A percentile compares a stretch with the other conserved stretches of the same genome.
phyloP scores from a whole-genome alignment of 2,113 vertebrate species.

The Saguinus imperator region DNA sequence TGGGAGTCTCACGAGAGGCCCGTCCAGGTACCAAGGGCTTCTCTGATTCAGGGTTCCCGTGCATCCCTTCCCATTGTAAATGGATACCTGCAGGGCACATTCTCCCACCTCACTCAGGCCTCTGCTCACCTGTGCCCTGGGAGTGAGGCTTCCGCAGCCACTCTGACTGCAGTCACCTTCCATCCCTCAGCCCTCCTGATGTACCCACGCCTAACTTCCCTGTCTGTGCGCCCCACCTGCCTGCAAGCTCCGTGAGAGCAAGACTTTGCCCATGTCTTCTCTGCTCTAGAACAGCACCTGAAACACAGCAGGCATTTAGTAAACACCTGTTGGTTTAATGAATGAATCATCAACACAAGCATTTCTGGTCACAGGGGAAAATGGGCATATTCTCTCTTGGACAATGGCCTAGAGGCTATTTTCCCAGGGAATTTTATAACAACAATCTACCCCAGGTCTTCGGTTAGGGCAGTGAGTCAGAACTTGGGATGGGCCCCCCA shows the following conservation, averaged over 20 bases:
- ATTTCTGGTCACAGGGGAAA: background rate
- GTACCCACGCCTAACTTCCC: fast-evolving
- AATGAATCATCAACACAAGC: background rate
- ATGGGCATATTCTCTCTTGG: background rate
- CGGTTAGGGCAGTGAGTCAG: background rate
- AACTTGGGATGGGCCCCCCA: background rate
- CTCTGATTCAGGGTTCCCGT: background rate
- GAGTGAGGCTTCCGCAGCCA: background rate
- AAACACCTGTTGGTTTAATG: background rate
- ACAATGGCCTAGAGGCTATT: background rate
- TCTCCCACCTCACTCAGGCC: background rate
- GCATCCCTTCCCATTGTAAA: fast-evolving
- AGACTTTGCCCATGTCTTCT: background rate
- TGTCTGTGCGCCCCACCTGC: background rate
- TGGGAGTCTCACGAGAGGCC: background rate
- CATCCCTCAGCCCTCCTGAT: fast-evolving
- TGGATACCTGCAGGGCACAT: background rate
- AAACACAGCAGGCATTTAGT: fast-evolving
- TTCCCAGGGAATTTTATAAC: background rate
- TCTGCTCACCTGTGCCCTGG: background rate
- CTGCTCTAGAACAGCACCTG: background rate
- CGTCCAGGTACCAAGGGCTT: fast-evolving
- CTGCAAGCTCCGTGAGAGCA: fast-evolving
- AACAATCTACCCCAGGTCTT: background rate
- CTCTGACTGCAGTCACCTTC: background rate